Base-by-base conservation (phyloP, 2,888 invertebrate genomes). In the Uloborus plumipes region DNA sequence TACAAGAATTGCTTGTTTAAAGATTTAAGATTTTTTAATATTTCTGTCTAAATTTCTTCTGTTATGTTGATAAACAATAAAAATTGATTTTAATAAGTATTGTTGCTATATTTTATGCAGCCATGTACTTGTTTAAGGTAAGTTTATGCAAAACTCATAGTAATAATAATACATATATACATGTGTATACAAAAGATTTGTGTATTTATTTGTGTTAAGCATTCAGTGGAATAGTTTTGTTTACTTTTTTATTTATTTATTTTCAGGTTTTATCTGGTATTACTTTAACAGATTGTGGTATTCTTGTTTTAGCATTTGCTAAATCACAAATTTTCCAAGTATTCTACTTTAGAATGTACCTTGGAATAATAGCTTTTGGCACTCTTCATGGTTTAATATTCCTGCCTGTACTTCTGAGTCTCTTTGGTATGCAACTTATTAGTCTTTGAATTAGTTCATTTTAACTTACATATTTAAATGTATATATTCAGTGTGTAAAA, bases 341-440 rank as follows among this genome's bases (percentile, higher is more conserved):
- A 31, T 97, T 96, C 91, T 98, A 97, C 91, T 98, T 97, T 92
- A 93, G 97, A 86, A 97, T 98, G 96, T 99, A 99, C 90, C 91
- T 99, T 88, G 97, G 98, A 79, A 99, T 99, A 87, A 99, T 99
- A 74, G 88, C 99, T 82, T 94, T 97, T 89, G 99, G 99, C 74
- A 99, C 99, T 13, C 93, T 96, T 7, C 99, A 99, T 90, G 99
- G 99, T 20, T 93, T 99, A 84, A 94, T 99, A 88, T 98, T 99
- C 91, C 91, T 99, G 87, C 99, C 99, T 13, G 98, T 99, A 84
- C 92, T 99, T 88, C 93, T 99, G 87, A 97, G 97, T 90, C 98
- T 96, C 92, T 94, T 97, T 89, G 99, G 99, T 83, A 59, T 61
- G 77, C 39, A 39, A 39, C 11, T 39, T 51, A 18, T 20, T 2